A percentile compares a stretch with the other conserved stretches of the same genome.
phyloP scores from a whole-genome alignment of 2,797 vertebrate species.

The Muscicapa comitata region DNA sequence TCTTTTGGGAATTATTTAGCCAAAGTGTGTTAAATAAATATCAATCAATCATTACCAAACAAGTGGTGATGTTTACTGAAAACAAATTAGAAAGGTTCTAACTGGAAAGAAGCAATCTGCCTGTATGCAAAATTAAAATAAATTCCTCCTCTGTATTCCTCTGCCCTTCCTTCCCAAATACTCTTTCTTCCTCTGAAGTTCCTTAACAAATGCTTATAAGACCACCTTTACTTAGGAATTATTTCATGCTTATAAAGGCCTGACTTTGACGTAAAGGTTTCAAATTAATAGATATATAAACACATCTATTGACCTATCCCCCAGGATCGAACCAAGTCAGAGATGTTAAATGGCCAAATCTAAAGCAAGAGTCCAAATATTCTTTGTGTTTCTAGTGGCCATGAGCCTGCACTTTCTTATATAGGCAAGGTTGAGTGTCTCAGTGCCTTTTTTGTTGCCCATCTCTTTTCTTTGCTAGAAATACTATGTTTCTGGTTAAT shows the following conservation, averaged over 20 bases:
- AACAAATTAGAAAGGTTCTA: constrained; percentile 13
- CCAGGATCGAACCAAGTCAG: background rate
- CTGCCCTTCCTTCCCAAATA: background rate
- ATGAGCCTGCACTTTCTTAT: background rate
- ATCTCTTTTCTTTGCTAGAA: background rate
- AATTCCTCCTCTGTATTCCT: background rate
- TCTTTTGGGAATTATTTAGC: background rate
- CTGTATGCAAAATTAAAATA: background rate
- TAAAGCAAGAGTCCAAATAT: background rate
- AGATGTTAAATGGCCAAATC: background rate
- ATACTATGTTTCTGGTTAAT: background rate
- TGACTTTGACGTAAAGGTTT: background rate
- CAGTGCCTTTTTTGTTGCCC: background rate
- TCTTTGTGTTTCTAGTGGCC: background rate
- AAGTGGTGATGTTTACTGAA: background rate
- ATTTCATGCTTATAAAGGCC: background rate
- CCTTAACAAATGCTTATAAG: background rate
- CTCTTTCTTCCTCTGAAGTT: background rate
- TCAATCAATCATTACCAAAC: background rate
- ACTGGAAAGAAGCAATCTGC: background rate
- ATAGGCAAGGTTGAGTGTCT: background rate
- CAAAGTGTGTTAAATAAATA: background rate
- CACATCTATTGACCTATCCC: background rate
- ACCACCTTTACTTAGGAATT: background rate
- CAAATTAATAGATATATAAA: background rate